Base-by-base conservation (phyloP, 2,888 invertebrate species). In the Tetranychus piercei region DNA sequence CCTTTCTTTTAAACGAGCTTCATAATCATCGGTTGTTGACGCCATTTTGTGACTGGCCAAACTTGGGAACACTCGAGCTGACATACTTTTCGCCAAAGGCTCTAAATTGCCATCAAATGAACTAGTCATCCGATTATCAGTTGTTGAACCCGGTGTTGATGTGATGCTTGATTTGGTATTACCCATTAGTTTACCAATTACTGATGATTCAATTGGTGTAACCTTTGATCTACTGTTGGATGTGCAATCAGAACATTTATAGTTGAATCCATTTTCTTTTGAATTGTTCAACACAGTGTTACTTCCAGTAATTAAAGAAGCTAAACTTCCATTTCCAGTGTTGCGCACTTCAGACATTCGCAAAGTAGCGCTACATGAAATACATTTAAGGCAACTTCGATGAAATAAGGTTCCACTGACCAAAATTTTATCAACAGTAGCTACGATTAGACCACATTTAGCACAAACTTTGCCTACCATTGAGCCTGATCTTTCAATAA, bases 351-450 rank as follows among this genome's bases (percentile, higher is more conserved):
- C 73, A 7, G 67, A 67, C 20, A 66, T 22, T 43, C 67, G n/a
- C 69, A 73, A 23, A 18, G 66, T 67, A 23, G 18, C 43, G 8
- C 67, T 67, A 67, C 73, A 73, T 11, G 20, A 20, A 18, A 45
- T 44, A 69, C 73, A 73, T n/a, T 67, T 73, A 9, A 73, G n/a
- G 20, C 73, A 73, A 9, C 20, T 44, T n/a, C 73, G 66, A 69
- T 73, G 73, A 44, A 67, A 73, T 22, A 73, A 22, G 18, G 43
- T 20, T 11, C 73, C 73, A 34, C n/a, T n/a, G 22, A 73, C n/a
- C 9, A 44, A 23, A 18, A 73, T 43, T 22, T 73, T 66, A 34
- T 73, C 73, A 67, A 73, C 73, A 34, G 69, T n/a, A 18, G 44
- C 44, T 6, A 66, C 73, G 18, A 23, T 23, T n/a, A 66, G 22